phyloP scores from a whole-genome alignment of 2,888 invertebrate genomes.

The Acrocera orbiculus region DNA sequence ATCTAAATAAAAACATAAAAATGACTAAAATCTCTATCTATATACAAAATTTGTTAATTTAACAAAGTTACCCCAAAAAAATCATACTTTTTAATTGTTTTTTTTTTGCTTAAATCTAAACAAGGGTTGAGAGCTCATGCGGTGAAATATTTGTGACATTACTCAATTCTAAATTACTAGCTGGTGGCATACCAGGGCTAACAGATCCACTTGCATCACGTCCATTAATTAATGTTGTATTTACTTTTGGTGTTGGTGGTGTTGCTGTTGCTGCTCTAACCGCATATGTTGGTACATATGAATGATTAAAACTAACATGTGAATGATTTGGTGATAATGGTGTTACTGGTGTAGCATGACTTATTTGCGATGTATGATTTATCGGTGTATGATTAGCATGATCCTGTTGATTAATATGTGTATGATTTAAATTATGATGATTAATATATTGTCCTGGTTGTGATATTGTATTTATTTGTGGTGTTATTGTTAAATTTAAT shows the following conservation, averaged over 20 bases:
- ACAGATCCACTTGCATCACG: slow-evolving; percentile 42
- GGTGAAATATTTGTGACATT: slow-evolving; percentile 44
- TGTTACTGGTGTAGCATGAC: slow-evolving; percentile 23
- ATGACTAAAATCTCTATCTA: too few relatives aligned
- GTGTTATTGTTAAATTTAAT: slow-evolving; percentile 25
- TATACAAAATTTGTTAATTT: too few relatives aligned
- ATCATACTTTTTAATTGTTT: neutral
- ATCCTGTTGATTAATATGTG: slow-evolving; percentile 10
- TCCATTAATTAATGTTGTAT: slow-evolving; percentile 11
- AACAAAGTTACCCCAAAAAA: too few relatives aligned
- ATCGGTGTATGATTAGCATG: slow-evolving; percentile 14
- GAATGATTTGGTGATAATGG: slow-evolving; percentile 31
- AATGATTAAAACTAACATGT: slow-evolving; percentile 30
- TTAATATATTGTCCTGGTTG: slow-evolving; percentile 18
- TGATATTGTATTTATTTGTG: slow-evolving; percentile 17
- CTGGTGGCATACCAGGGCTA: slow-evolving; percentile 42
- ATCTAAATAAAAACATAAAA: too few relatives aligned
- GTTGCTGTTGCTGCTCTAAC: slow-evolving; percentile 30
- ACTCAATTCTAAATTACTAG: slow-evolving; percentile 37
- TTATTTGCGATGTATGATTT: slow-evolving; percentile 15
- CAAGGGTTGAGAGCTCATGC: slow-evolving; percentile 52
- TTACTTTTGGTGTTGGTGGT: slow-evolving; percentile 29
- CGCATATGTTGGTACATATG: slow-evolving; percentile 20
- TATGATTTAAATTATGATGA: slow-evolving; percentile 11
- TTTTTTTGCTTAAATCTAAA: slow-evolving; percentile 26